These are phyloP conservation scores for Orthosia cruda DNA, from an alignment of 2,888 invertebrate species.

Conservation along the genomic window DNA sequence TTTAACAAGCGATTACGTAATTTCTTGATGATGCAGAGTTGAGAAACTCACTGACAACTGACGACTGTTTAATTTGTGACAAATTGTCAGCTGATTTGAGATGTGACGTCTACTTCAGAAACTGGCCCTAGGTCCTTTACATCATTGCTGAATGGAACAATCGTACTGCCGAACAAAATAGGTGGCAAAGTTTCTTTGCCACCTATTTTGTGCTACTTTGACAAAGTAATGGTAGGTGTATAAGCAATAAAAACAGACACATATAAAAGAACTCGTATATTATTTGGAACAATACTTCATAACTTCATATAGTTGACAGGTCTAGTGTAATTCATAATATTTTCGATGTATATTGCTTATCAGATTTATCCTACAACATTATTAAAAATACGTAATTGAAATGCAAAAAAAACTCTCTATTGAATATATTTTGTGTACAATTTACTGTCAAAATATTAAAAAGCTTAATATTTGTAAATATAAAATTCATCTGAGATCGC, in stretches of 20 bases:
- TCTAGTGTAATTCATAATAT: conserved; percentile 5
- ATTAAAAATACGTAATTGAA: conserved; percentile 8
- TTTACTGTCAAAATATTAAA: conserved; percentile 20
- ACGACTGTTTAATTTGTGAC: too few relatives aligned
- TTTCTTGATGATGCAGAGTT: too few relatives aligned
- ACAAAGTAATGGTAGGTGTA: too few relatives aligned
- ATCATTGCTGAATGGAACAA: too few relatives aligned
- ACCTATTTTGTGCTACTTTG: too few relatives aligned
- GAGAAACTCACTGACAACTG: too few relatives aligned
- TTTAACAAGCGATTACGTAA: too few relatives aligned
- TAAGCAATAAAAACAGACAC: neutral
- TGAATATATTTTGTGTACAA: conserved; percentile 13
- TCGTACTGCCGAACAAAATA: too few relatives aligned
- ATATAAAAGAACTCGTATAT: conserved; percentile 29
- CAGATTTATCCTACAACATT: neutral
- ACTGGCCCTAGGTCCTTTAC: too few relatives aligned
- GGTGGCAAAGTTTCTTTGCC: too few relatives aligned
- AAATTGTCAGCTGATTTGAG: too few relatives aligned
- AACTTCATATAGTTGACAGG: conserved; percentile 11
- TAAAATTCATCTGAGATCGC: conserved; percentile 45
- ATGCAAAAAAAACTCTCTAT: neutral
- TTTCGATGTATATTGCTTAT: conserved; percentile 10
- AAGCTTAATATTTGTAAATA: conserved; percentile 28
- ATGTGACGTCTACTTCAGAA: too few relatives aligned
- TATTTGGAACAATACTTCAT: conserved; percentile 20